A percentile compares a stretch with the other conserved stretches of the same genome.
Evolutionary conservation across 2,113 vertebrate genomes (phyloP).

Genomic region (Telmatochromis brachygnathus): DNA sequence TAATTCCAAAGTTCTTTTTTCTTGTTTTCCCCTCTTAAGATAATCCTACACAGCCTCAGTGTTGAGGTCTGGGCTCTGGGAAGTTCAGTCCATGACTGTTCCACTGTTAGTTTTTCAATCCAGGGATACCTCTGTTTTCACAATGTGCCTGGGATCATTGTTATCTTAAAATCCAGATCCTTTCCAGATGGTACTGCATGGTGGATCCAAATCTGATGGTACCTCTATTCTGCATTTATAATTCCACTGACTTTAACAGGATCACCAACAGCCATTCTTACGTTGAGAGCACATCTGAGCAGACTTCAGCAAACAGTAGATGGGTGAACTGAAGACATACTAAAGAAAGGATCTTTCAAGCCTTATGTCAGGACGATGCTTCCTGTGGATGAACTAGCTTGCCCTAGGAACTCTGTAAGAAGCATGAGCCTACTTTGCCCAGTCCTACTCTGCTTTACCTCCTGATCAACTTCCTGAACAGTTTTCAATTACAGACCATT

Average conservation of each 20-base stretch:
- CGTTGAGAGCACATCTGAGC: neutral
- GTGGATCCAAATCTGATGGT: neutral
- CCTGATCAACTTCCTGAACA: neutral
- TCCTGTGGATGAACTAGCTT: neutral
- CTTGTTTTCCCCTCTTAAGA: neutral
- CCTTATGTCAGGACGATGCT: neutral
- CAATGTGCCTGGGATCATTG: neutral
- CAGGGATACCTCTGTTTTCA: neutral
- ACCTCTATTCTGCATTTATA: neutral
- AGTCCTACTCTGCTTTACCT: neutral
- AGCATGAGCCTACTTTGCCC: neutral
- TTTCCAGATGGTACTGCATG: neutral
- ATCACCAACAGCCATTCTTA: neutral
- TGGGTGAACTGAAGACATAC: neutral
- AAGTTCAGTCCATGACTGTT: neutral
- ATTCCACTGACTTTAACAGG: neutral
- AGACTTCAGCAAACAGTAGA: neutral
- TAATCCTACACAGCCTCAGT: neutral
- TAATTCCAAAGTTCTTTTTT: neutral
- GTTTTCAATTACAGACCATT: neutral
- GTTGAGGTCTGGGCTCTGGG: neutral
- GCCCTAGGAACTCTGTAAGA: neutral
- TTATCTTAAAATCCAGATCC: neutral
- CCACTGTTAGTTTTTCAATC: neutral
- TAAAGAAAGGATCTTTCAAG: neutral